Base-by-base conservation (phyloP, 2,888 invertebrate species). In the Lycocerus yunnanus region DNA sequence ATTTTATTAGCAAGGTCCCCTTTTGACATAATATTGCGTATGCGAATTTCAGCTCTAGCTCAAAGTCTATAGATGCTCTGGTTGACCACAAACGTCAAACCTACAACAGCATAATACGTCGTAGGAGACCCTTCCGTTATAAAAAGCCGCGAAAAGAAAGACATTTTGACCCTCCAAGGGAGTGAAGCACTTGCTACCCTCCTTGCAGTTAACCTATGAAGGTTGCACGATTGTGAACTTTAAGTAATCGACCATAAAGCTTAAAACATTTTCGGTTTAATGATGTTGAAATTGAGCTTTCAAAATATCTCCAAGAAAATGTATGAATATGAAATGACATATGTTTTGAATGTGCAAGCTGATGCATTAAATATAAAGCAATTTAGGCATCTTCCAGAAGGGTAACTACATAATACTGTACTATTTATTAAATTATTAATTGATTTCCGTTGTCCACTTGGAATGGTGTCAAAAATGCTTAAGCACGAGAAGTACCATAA, bases 131-230 rank as follows among this genome's bases (percentile, higher is more conserved):
- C 79, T 72, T 78, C 80, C 79, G 81, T 78, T 82, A 82, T 84
- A 84, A 84, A 84, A 84, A 84, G 82, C 83, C 83, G 84, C 84
- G 84, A 84, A 84, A 82, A 83, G 83, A 84, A 85, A 84, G 84
- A 84, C 84, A 83, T 84, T 84, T 81, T 82, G 84, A 84, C 84
- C 84, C 84, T 83, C 79, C 78, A 76, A 78, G 80, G 80, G 80
- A 80, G 77, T 68, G 77, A 65, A 73, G 80, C 79, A 80, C 81
- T 81, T 81, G 81, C 81, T 78, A 80, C 84, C 83, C 83, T 81
- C 78, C 78, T 79, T 81, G 82, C 80, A 83, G 84, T 85, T 85
- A 85, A 84, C 84, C 83, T 84, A 76, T 77, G 75, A 76, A 76
- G 76, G 76, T 68, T 72, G 72, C 60, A 58, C 79, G 79, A 80